These are phyloP conservation scores for Chalcosyrphus nemorum DNA, from an alignment of 2,888 invertebrate genomes.

Conservation along the genomic window DNA sequence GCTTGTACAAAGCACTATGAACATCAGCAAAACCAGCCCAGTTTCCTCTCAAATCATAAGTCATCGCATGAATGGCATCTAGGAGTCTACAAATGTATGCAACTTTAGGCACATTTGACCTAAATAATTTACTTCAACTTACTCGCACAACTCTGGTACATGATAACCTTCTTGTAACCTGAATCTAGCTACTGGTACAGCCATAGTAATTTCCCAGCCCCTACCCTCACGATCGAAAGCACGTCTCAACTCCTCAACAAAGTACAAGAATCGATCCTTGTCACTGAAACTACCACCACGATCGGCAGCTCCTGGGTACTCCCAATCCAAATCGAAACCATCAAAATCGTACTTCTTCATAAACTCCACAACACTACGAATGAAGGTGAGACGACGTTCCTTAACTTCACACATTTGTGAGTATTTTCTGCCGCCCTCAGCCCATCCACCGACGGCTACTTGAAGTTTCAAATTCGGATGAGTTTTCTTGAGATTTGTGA, in stretches of 20 bases:
- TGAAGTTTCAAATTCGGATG: conserved; percentile 89
- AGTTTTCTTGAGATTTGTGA: conserved; percentile 87
- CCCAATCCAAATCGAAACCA: conserved; percentile 95
- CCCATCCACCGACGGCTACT: conserved; percentile 95
- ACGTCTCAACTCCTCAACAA: conserved; percentile 90
- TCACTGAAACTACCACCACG: conserved; percentile 92
- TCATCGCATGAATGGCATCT: conserved; percentile 93
- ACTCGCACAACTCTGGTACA: conserved; percentile 94
- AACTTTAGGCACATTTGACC: background rate
- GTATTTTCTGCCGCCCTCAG: conserved; percentile 93
- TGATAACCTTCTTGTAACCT: conserved; percentile 94
- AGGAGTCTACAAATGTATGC: conserved; percentile 83
- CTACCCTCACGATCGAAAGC: conserved; percentile 89
- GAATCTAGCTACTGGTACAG: conserved; percentile 94
- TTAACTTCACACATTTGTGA: conserved; percentile 90
- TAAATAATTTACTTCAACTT: conserved; percentile 80
- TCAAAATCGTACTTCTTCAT: conserved; percentile 91
- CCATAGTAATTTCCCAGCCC: conserved; percentile 94
- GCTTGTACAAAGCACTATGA: conserved; percentile 92
- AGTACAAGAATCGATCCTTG: conserved; percentile 91
- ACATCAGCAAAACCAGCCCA: conserved; percentile 96
- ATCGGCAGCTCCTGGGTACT: conserved; percentile 94
- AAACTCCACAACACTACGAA: conserved; percentile 89
- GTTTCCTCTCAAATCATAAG: conserved; percentile 92
- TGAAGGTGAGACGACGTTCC: conserved; percentile 87